Conservation (phyloP, 2,888 invertebrate genomes). For the Brachynemurus nebulosus region DNA sequence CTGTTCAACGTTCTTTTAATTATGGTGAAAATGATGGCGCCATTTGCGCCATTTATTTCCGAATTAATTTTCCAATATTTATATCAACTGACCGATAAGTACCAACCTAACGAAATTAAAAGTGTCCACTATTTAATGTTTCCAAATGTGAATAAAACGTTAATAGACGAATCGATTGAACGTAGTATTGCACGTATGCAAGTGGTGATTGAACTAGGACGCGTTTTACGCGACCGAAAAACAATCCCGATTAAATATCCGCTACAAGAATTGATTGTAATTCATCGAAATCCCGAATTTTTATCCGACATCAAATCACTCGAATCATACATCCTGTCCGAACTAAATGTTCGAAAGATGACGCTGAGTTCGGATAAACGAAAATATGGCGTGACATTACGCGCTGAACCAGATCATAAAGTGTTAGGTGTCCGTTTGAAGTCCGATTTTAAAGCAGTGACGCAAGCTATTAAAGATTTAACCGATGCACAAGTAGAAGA, state of each 20-base stretch:
- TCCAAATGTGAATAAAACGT: slow-evolving; percentile 51
- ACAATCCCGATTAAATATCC: slow-evolving; percentile 95
- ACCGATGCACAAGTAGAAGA: slow-evolving; percentile 66
- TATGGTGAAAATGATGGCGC: slow-evolving; percentile 89
- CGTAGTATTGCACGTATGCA: slow-evolving; percentile 87
- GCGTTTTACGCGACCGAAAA: slow-evolving; percentile 83
- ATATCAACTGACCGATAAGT: slow-evolving; percentile 44
- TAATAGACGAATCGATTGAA: slow-evolving; percentile 80
- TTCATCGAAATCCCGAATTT: slow-evolving; percentile 69
- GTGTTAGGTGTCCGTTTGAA: slow-evolving; percentile 77
- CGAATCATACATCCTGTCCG: slow-evolving; percentile 76
- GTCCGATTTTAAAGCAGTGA: slow-evolving; percentile 78
- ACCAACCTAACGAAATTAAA: slow-evolving; percentile 30
- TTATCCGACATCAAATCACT: slow-evolving; percentile 66
- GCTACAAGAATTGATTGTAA: slow-evolving; percentile 86
- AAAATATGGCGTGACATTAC: slow-evolving; percentile 78
- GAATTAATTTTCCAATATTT: slow-evolving; percentile 91
- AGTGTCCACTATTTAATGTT: slow-evolving; percentile 91
- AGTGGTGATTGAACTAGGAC: slow-evolving; percentile 83
- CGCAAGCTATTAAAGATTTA: slow-evolving; percentile 63
- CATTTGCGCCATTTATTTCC: slow-evolving; percentile 92
- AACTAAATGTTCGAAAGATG: slow-evolving; percentile 80
- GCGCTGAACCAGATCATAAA: slow-evolving; percentile 93
- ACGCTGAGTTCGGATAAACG: slow-evolving; percentile 79
- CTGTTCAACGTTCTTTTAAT: slow-evolving; percentile 77